phyloP scores from a whole-genome alignment of 2,797 vertebrate species.

The Tympanoctomys barrerae region DNA sequence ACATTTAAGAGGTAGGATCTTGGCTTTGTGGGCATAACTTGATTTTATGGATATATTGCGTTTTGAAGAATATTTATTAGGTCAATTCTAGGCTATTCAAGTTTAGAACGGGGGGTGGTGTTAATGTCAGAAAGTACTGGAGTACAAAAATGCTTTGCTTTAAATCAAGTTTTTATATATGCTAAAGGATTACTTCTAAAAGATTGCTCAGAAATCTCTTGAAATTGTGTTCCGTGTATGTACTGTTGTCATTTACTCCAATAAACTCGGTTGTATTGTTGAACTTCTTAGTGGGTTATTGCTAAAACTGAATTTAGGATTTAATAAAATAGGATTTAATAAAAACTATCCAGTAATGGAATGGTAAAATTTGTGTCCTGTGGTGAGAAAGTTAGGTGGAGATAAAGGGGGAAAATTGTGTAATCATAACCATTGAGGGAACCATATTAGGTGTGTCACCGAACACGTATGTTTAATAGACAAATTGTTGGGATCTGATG shows the following conservation, averaged over 20 bases:
- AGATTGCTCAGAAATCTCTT: constrained; percentile 20
- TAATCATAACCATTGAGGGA: neutral
- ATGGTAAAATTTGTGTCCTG: constrained; percentile 43
- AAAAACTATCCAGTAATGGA: constrained; percentile 7
- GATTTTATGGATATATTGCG: constrained; percentile 26
- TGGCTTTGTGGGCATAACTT: neutral
- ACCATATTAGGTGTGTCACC: neutral
- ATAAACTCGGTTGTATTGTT: constrained; percentile 11
- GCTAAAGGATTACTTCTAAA: constrained; percentile 23
- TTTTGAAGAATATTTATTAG: constrained; percentile 39
- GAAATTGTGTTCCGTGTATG: neutral
- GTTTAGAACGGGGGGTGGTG: neutral
- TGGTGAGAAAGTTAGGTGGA: constrained; percentile 51
- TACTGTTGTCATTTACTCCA: neutral
- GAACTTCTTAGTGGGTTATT: constrained; percentile 30
- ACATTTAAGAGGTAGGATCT: neutral
- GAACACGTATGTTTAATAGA: neutral
- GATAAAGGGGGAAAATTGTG: neutral
- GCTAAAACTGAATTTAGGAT: neutral
- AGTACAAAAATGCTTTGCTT: constrained; percentile 30
- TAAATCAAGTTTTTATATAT: constrained; percentile 23
- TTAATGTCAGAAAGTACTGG: constrained; percentile 42
- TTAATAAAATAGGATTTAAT: neutral
- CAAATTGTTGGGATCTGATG: neutral
- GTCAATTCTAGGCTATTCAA: constrained; percentile 18